Conservation (phyloP, 2,797 vertebrate genomes). For the Enteromius mattozi region DNA sequence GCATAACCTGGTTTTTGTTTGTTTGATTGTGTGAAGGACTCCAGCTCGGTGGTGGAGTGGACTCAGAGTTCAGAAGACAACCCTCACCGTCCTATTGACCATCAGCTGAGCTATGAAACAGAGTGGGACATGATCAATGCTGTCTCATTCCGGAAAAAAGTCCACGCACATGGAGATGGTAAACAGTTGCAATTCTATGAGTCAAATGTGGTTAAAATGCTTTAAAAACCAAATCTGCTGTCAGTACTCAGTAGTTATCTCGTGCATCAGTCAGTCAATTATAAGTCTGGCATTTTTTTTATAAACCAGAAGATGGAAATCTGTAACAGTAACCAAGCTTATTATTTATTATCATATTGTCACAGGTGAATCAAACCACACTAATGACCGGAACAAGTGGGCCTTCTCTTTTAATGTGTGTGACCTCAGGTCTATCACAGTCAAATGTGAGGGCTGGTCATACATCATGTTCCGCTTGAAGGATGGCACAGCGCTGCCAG, state of each 20-base stretch:
- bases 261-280: background rate
- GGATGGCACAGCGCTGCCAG: conserved; percentile 81
- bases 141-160: conserved; percentile 90
- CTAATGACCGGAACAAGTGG: conserved; percentile 87
- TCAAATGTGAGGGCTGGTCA: conserved; percentile 90
- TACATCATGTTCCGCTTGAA: conserved; percentile 88
- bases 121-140: conserved; percentile 98
- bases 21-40: conserved; percentile 80
- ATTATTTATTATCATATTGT: conserved; percentile 33
- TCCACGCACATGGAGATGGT: conserved; percentile 85
- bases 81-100: conserved; percentile 76
- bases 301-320: background rate
- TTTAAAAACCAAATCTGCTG: conserved; percentile 2
- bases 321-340: conserved; percentile 7
- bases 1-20: background rate
- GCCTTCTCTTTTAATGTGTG: conserved; percentile 87
- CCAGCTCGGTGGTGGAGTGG: conserved; percentile 96
- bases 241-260: background rate
- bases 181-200: background rate
- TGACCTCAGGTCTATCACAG: conserved; percentile 88
- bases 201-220: background rate
- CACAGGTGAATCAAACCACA: conserved; percentile 83
- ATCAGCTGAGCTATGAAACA: conserved; percentile 90
- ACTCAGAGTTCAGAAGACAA: conserved; percentile 82
- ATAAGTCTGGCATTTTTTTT: background rate